phyloP scores from a whole-genome alignment of 2,113 vertebrate species.

The Labeo rohita region DNA sequence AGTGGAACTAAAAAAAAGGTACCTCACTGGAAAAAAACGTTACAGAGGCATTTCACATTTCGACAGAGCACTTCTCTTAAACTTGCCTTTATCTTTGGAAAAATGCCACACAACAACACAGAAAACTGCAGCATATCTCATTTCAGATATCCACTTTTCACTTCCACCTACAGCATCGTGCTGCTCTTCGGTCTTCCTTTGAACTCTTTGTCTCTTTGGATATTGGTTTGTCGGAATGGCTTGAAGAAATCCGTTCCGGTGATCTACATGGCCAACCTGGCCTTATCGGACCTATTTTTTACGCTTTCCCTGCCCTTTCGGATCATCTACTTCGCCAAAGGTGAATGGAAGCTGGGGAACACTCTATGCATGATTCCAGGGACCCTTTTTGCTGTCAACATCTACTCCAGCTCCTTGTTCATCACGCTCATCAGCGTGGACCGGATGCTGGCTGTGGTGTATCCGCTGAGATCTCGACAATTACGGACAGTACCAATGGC shows the following conservation, averaged over 20 bases:
- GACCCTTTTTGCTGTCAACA: slow-evolving; percentile 54
- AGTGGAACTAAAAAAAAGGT: slow-evolving; percentile 32
- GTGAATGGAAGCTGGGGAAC: slow-evolving; percentile 46
- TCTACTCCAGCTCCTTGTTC: slow-evolving; percentile 58
- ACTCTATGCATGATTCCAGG: slow-evolving; percentile 50
- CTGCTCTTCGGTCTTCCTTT: slow-evolving; percentile 52
- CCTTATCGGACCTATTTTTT: slow-evolving; percentile 56
- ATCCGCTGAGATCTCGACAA: slow-evolving; percentile 49
- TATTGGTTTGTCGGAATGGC: slow-evolving; percentile 35
- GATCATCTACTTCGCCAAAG: slow-evolving; percentile 52
- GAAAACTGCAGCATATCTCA: slow-evolving; percentile 27
- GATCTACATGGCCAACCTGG: slow-evolving; percentile 60
- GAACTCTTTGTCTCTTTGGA: slow-evolving; percentile 48
- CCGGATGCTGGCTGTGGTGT: slow-evolving; percentile 57
- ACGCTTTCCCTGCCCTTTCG: slow-evolving; percentile 55
- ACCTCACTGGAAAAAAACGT: background rate
- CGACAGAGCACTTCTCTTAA: slow-evolving; percentile 16
- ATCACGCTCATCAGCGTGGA: slow-evolving; percentile 57
- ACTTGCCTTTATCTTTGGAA: background rate
- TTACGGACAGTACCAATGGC: slow-evolving; percentile 36
- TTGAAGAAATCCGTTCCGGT: slow-evolving; percentile 45
- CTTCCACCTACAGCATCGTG: slow-evolving; percentile 51
- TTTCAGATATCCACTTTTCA: slow-evolving; percentile 54
- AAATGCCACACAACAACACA: background rate
- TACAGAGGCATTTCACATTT: background rate